phyloP scores from a whole-genome alignment of 2,888 invertebrate genomes.

The Drosophila borborema region DNA sequence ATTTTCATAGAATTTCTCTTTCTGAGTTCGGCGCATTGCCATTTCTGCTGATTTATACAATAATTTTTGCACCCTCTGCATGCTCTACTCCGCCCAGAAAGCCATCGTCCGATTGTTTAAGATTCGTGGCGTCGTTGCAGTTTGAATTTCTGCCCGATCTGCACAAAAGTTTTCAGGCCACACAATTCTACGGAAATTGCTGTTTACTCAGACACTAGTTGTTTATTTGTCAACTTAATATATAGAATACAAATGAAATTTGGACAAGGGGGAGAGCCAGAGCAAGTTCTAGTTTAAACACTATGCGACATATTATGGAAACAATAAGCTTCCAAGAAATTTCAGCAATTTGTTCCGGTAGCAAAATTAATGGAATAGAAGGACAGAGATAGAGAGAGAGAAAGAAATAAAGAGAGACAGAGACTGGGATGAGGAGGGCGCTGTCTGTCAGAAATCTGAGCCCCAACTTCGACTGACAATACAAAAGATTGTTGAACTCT shows the following conservation, averaged over 20 bases:
- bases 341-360: constrained; percentile 73
- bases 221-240: constrained; percentile 33
- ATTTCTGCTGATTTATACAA: constrained; percentile 76
- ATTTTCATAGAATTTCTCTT: not conserved
- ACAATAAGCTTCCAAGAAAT: constrained; percentile 60
- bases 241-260: constrained; percentile 3
- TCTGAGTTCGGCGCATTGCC: constrained; percentile 10
- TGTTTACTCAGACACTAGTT: constrained; percentile 48
- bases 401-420: not conserved
- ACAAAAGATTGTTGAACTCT: constrained; percentile 65
- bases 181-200: constrained; percentile 63
- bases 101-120: constrained; percentile 64
- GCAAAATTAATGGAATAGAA: constrained; percentile 39
- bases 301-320: constrained; percentile 45
- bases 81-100: constrained; percentile 16
- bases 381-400: not conserved
- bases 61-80: constrained; percentile 49
- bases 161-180: constrained; percentile 55
- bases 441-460: constrained; percentile 35
- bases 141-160: constrained; percentile 72
- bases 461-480: constrained; percentile 1
- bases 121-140: constrained; percentile 74
- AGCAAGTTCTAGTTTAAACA: constrained; percentile 14
- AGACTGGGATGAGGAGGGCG: not conserved
- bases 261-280: not conserved